Conservation (phyloP, 2,888 invertebrate genomes). For the Oxyteleia sp. region DNA sequence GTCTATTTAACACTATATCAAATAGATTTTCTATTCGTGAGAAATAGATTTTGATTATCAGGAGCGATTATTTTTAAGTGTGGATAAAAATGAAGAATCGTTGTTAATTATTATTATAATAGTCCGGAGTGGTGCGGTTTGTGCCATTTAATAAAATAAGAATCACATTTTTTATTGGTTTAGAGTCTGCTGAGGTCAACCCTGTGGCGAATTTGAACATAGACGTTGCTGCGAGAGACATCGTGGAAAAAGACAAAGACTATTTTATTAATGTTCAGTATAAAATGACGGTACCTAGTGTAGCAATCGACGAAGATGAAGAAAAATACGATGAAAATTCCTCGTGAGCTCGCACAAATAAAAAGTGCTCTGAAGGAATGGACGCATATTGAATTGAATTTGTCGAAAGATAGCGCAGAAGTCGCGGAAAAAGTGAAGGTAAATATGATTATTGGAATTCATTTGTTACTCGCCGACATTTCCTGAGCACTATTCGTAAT, state of each 20-base stretch:
- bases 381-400: slow-evolving; percentile 33
- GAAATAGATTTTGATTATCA: too few species aligned
- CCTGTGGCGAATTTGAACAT: slow-evolving; percentile 40
- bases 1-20: too few species aligned
- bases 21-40: too few species aligned
- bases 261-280: slow-evolving; percentile 53
- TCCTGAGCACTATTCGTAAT: slow-evolving; percentile 10
- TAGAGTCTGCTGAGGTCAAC: slow-evolving; percentile 33
- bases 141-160: slow-evolving; percentile 41
- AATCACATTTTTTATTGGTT: slow-evolving; percentile 36
- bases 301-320: slow-evolving; percentile 42
- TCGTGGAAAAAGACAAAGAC: slow-evolving; percentile 49
- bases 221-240: slow-evolving; percentile 42
- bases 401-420: slow-evolving; percentile 24
- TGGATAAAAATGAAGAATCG: not conserved
- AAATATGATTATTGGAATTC: slow-evolving; percentile 44
- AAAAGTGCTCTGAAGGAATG: slow-evolving; percentile 34
- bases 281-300: slow-evolving; percentile 43
- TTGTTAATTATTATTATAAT: slow-evolving; percentile 34
- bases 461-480: slow-evolving; percentile 22
- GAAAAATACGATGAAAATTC: slow-evolving; percentile 55
- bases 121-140: slow-evolving; percentile 1
- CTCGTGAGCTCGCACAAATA: slow-evolving; percentile 15
- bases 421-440: slow-evolving; percentile 35
- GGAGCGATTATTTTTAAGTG: too few species aligned